These are phyloP conservation scores for Myathropa florea DNA, from an alignment of 2,888 invertebrate species.

Conservation along the genomic window DNA sequence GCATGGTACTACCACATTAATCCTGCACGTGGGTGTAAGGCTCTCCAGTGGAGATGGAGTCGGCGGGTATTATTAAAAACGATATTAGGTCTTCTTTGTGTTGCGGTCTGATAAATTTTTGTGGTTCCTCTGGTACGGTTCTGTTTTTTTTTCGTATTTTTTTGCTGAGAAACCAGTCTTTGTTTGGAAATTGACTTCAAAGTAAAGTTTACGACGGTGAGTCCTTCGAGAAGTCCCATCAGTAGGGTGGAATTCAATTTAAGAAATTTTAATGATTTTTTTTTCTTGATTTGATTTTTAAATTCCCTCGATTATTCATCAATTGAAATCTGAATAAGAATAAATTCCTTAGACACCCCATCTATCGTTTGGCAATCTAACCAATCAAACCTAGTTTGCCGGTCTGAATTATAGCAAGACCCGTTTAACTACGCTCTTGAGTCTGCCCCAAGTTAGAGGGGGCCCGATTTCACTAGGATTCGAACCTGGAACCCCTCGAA, in stretches of 20 bases:
- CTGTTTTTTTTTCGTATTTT: neutral
- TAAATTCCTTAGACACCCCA: neutral
- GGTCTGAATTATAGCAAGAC: no score
- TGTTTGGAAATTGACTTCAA: constrained; percentile 18
- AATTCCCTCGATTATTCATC: neutral
- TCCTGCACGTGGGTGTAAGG: constrained; percentile 29
- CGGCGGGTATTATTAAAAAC: constrained; percentile 46
- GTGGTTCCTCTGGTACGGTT: constrained; percentile 12
- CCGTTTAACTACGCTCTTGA: no score
- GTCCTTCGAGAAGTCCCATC: neutral
- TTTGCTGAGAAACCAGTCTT: neutral
- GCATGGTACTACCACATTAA: constrained; percentile 38
- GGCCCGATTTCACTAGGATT: no score
- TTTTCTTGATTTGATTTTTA: neutral
- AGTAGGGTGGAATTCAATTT: constrained; percentile 5
- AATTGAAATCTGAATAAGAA: neutral
- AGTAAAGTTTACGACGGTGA: constrained; percentile 13
- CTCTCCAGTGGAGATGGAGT: neutral
- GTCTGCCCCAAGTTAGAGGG: no score
- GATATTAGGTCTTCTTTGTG: constrained; percentile 42
- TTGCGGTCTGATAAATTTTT: constrained; percentile 34
- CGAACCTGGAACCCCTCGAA: no score
- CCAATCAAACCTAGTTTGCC: no score
- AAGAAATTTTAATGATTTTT: neutral
- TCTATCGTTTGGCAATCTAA: neutral